Conservation (phyloP, 2,888 invertebrate species). For the Orthosia gothica region DNA sequence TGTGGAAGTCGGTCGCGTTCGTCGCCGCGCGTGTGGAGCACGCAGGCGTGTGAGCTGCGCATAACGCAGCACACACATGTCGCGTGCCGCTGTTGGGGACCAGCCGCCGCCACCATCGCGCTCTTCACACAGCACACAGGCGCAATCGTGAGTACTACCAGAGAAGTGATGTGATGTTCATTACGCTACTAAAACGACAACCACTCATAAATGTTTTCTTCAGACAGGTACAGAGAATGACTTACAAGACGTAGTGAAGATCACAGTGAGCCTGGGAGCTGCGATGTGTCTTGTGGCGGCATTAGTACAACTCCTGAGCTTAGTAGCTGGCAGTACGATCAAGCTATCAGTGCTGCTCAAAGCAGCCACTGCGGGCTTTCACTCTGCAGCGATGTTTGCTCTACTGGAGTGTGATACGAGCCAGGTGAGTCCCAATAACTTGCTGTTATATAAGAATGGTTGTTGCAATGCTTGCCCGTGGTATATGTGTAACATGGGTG, state of each 20-base stretch:
- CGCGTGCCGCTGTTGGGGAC: slow-evolving; percentile 83
- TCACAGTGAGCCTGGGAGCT: slow-evolving; percentile 84
- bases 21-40: slow-evolving; percentile 88
- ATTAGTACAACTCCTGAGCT: slow-evolving; percentile 81
- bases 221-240: slow-evolving; percentile 87
- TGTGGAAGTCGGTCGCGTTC: slow-evolving; percentile 85
- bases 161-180: neutral
- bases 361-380: slow-evolving; percentile 84
- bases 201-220: slow-evolving; percentile 17
- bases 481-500: neutral
- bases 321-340: slow-evolving; percentile 78
- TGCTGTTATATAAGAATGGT: neutral
- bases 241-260: slow-evolving; percentile 83
- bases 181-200: neutral
- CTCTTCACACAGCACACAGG: slow-evolving; percentile 84
- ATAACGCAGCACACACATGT: slow-evolving; percentile 83
- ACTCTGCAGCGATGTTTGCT: slow-evolving; percentile 84
- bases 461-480: neutral
- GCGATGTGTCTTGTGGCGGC: slow-evolving; percentile 86
- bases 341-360: slow-evolving; percentile 81
- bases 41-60: slow-evolving; percentile 85
- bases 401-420: slow-evolving; percentile 84
- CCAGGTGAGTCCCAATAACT: slow-evolving; percentile 75
- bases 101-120: slow-evolving; percentile 81
- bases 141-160: slow-evolving; percentile 79